Evolutionary conservation across 2,888 invertebrate species (phyloP), one percentile per base, ranked within the genome.

Genomic region (Dynastes maya): DNA sequence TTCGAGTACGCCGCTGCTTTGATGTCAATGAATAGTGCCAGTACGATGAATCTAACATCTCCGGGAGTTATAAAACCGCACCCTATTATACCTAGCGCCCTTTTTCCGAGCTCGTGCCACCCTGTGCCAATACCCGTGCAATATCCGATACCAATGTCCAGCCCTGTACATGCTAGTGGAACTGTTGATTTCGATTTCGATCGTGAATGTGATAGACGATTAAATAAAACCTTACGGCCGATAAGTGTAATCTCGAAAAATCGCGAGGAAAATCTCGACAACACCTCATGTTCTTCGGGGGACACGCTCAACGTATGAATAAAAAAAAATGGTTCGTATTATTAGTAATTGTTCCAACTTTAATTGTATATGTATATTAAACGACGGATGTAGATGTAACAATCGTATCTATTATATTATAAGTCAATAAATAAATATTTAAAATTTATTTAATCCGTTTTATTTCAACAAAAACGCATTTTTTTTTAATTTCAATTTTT

Each of bases 1-100:
- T 84, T 85, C 77, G 85, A 85, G 79, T 85, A 85, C 76, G 85
- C 84, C 61, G 84, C 85, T 16, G 84, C 84, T 63, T 79, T 84
- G 51, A 82, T 83, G 82, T 80, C 83, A 22, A 84, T 84, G 84
- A 83, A 83, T 72, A 84, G 81, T 80, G 83, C 82, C 61, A 81
- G 81, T 77, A 80, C 81, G 29, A 80, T 81, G 64, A 80, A 81
- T 74, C 77, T 82, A 78, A 80, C 80, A 40, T 77, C 81, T 65
- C 80, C 83, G 32, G 83, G 83, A 45, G 82, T 84, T 51, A 82
- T 85, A 70, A 84, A 84, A 78, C 85, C 85, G 75, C 84, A 84
- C 82, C 84, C 84, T 70, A 83, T 85, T 58, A 82, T 85, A 79
- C 84, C 85, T 68, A 82, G 82, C 80, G 84, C 82, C 68, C 80